Evolutionary conservation across 2,113 vertebrate species (phyloP), one percentile per base, ranked within the genome.

Genomic region (Brachypteracias leptosomus): DNA sequence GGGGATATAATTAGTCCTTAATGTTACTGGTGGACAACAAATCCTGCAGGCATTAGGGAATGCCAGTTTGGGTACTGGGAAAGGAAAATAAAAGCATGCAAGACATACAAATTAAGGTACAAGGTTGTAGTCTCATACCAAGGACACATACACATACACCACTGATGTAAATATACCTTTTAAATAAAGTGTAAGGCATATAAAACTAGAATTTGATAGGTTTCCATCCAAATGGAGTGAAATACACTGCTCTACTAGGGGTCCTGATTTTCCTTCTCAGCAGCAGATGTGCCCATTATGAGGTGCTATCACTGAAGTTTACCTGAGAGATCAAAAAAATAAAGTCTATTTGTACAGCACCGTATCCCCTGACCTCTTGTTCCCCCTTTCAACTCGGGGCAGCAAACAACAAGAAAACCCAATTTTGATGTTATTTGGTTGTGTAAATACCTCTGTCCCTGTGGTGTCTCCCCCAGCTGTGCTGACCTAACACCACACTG

Each of bases 301-400:
- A 88, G 95, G 88, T 58, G 94, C 96, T 91, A 95, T 95, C 96
- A 93, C 49, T 90, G 96, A 85, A 88, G 96, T 96, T 95, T 93
- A 97, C 95, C 93, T 91, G 95, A 96, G 97, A 96, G 96, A 97
- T 94, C 89, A 96, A 92, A 93, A 95, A 95, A 87, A 97, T 97
- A 93, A 90, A 96, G 85, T 76, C 96, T 95, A 85, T 95, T 97
- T 97, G 93, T 95, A 93, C 35, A 91, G 90, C 21, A 71, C 67
- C 21, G 14, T 16, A 73, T 42, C 16, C 92, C 90, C 96, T 94
- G 92, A 61, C 76, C 74, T 49, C 49, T 68, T 57, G 35, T 44
- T 85, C 85, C 84, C 61, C 85, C 65, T 68, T 76, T 70, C 68
- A 76, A 21, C 86, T 52, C 44, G 40, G 70, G 42, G 74, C 74